Percentiles rank a stretch among this genome's conserved stretches.
phyloP scores from a whole-genome alignment of 1,140 invertebrate genomes.

The Habropoda laboriosa region DNA sequence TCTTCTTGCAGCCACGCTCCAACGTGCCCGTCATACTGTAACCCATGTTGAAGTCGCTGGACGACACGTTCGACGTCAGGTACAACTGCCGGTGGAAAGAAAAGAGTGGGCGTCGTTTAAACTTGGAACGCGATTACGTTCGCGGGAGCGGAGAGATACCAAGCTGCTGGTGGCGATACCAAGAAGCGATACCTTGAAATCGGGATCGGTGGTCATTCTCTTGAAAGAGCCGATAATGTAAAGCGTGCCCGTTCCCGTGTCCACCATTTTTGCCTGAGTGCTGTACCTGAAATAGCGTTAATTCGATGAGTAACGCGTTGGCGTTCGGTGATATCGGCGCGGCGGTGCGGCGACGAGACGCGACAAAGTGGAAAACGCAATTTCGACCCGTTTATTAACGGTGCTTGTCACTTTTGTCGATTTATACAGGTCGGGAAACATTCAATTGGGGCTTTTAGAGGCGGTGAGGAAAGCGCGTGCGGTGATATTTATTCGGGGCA shows the following conservation, averaged over 20 bases:
- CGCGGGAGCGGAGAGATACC: background rate
- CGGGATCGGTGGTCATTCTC: conserved; percentile 85
- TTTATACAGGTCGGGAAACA: background rate
- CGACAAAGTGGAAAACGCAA: background rate
- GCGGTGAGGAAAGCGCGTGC: too few species aligned
- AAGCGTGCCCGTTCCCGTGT: conserved; percentile 88
- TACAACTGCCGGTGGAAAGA: conserved; percentile 83
- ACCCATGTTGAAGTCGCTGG: conserved; percentile 93
- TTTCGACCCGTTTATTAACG: background rate
- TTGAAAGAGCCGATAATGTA: conserved; percentile 93
- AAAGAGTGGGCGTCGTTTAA: background rate
- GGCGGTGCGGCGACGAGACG: too few species aligned
- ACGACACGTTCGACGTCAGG: conserved; percentile 89
- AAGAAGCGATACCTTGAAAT: conserved; percentile 87
- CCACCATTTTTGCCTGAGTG: conserved; percentile 90
- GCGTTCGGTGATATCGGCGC: too few species aligned
- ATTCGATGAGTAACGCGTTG: background rate
- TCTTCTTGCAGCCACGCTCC: conserved; percentile 89
- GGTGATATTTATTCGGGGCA: background rate
- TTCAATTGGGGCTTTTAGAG: too few species aligned
- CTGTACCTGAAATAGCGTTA: conserved; percentile 83
- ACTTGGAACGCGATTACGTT: too few species aligned
- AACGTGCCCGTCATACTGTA: conserved; percentile 93
- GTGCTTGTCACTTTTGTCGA: background rate
- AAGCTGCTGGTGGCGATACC: too few species aligned